A percentile compares a stretch with the other conserved stretches of the same genome.
Evolutionary conservation across 2,888 invertebrate genomes (phyloP).

Genomic region (Phragmatobia fuliginosa): DNA sequence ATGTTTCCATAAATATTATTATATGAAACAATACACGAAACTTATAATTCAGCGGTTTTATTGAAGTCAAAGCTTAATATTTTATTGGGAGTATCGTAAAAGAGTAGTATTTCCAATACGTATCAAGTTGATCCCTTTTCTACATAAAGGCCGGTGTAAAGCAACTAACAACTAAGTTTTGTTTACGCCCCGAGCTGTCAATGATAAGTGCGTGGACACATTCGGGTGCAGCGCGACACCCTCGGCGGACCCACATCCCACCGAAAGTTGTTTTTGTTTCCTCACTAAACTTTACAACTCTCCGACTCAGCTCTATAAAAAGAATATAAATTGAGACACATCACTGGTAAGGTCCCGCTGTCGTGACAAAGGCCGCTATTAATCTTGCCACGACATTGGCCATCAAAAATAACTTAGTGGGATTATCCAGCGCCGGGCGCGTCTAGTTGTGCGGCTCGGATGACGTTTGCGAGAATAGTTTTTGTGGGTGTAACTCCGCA

Average conservation of each 20-base stretch:
- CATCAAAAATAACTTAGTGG: slow-evolving; percentile 48
- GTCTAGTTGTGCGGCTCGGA: slow-evolving; percentile 10
- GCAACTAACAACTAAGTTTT: slow-evolving; percentile 22
- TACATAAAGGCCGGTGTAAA: slow-evolving; percentile 20
- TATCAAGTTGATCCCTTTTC: slow-evolving; percentile 25
- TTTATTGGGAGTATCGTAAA: not conserved
- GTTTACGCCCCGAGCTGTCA: slow-evolving; percentile 19
- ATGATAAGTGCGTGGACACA: slow-evolving; percentile 15
- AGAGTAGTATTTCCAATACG: slow-evolving; percentile 8
- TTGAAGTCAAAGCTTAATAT: not conserved
- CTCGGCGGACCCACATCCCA: slow-evolving; percentile 19
- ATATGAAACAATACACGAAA: not conserved
- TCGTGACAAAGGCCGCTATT: slow-evolving; percentile 49
- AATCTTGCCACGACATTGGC: slow-evolving; percentile 47
- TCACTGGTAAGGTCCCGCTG: slow-evolving; percentile 44
- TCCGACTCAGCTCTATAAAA: slow-evolving; percentile 59
- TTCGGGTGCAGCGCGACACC: not conserved
- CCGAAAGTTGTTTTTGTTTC: slow-evolving; percentile 51
- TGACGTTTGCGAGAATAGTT: slow-evolving; percentile 12
- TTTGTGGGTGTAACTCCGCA: slow-evolving; percentile 15
- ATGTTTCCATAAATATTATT: not conserved
- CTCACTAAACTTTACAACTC: slow-evolving; percentile 55
- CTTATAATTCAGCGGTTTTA: not conserved
- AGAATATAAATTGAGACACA: slow-evolving; percentile 58
- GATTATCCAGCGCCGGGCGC: slow-evolving; percentile 31